Base-by-base conservation (phyloP, 2,888 invertebrate genomes). In the Galeopsomyia nigrocyanea region DNA sequence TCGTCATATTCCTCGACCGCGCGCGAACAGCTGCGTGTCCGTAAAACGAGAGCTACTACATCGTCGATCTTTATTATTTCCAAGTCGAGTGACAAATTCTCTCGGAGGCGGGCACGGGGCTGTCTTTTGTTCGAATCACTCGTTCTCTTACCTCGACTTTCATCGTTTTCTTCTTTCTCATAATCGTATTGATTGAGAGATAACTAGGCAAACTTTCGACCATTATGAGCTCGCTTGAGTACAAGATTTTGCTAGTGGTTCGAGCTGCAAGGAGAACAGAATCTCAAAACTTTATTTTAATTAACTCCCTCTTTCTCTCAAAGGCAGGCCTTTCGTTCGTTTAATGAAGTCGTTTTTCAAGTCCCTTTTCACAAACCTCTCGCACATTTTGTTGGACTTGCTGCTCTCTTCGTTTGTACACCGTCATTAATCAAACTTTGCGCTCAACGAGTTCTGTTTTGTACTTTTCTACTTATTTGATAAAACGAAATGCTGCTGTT, bases 251-350 rank as follows among this genome's bases (percentile, higher is more conserved):
- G 61, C 68, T 53, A n/a, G n/a, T n/a, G 53, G 21, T 39, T 39
- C 39, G 7, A 39, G 13, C 19, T 2, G 16, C 26, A n/a, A n/a
- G n/a, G n/a, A n/a, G n/a, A n/a, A 19, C 58, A 19, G n/a, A 53
- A 26, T 55, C 60, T 60, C 47, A 31, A 68, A 31, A 68, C 53
- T 61, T 68, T 68, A 61, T 61, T 68, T 61, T 68, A 67, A 67
- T 67, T 60, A 61, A 68, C 47, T 53, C 17, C 17, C 31, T 53
- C 14, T 21, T 13, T 39, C 39, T 39, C 39, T 31, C 31, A n/a
- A n/a, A n/a, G n/a, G 26, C 13, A 3, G 7, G 1, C 1, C 10
- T 39, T 39, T 39, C 10, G 1, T 39, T 39, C 39, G 39, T 7
- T 68, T 61, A 55, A 61, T 39, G 2, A 55, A 68, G 22, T 53